Evolutionary conservation across 2,113 vertebrate genomes (phyloP), one percentile per base, ranked within the genome.

Genomic region (Malurus elegans): DNA sequence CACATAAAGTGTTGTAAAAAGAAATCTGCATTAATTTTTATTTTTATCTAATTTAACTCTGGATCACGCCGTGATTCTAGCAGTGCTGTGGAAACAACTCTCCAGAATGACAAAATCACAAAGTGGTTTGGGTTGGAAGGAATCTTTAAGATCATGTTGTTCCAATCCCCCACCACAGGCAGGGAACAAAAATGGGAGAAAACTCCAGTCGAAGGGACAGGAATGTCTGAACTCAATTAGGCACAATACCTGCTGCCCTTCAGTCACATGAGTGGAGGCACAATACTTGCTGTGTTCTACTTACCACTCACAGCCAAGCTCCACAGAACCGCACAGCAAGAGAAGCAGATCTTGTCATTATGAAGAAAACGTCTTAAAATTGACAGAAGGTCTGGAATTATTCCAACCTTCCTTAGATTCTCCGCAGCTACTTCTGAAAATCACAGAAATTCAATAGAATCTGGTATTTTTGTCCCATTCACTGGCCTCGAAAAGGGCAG

Each of bases 261-360:
- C 60, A 51, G 56, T 56, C 80, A 45, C 78, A 18, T 3, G 73
- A 88, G 62, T 7, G 36, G 6, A 79, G 57, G 83, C 65, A 96
- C 93, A 95, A 84, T 34, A 14, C 54, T 28, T 28, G 28, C 66
- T 88, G 70, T 87, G 90, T 72, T 80, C 51, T 20, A 48, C 98
- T 97, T 29, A 98, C 98, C 95, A 2, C 96, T 97, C 28, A 42
- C 96, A 74, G 97, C 90, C 91, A 98, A 40, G 74, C 97, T 94
- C 98, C 98, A 98, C 74, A 98, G 96, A 42, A 97, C 87, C 4
- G 88, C 81, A 47, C 98, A 98, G 87, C 97, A 94, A 4, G 84
- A 84, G 14, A 86, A 6, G 84, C 98, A 98, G 51, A 98, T 36
- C 31, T 97, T 50, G 42, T 89, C 95, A 79, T 97, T 89, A 2